These are phyloP conservation scores for Tenthredo distinguenda DNA, from an alignment of 2,888 invertebrate genomes.

Conservation along the genomic window DNA sequence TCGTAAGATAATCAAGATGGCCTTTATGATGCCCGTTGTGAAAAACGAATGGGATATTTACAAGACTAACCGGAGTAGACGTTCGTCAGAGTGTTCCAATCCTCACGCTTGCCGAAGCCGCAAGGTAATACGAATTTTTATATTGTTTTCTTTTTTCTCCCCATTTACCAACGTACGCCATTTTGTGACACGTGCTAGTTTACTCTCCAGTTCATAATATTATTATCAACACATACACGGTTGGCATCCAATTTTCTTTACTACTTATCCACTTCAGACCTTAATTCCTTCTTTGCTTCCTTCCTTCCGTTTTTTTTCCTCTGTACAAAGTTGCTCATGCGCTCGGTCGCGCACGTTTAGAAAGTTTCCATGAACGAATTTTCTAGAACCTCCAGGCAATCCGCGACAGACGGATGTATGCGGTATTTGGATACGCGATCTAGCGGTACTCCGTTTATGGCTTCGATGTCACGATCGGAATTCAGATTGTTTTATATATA, in stretches of 20 bases:
- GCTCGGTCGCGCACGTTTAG: slow-evolving; percentile 27
- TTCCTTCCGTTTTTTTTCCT: not conserved
- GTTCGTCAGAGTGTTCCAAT: slow-evolving; percentile 87
- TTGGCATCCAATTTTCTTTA: not conserved
- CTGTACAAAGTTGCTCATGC: not conserved
- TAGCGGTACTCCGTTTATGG: not conserved
- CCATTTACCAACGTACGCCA: slow-evolving; percentile 21
- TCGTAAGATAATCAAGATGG: slow-evolving; percentile 81
- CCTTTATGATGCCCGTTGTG: slow-evolving; percentile 97
- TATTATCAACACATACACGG: not conserved
- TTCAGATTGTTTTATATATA: not conserved
- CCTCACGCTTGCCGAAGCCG: slow-evolving; percentile 83
- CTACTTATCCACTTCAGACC: not conserved
- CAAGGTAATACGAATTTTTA: slow-evolving; percentile 77
- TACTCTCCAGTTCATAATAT: not conserved
- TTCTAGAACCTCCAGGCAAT: slow-evolving; percentile 42
- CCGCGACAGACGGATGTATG: slow-evolving; percentile 33
- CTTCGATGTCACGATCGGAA: slow-evolving; percentile 9
- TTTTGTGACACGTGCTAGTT: slow-evolving; percentile 46
- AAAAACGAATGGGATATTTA: slow-evolving; percentile 97
- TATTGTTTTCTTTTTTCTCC: not conserved
- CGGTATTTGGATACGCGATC: not conserved
- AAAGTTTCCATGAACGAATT: slow-evolving; percentile 44
- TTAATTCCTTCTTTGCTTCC: not conserved
- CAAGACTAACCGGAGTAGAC: slow-evolving; percentile 89